Evolutionary conservation across 1,140 invertebrate genomes (phyloP).

Genomic region (Euura saliciscinereae): DNA sequence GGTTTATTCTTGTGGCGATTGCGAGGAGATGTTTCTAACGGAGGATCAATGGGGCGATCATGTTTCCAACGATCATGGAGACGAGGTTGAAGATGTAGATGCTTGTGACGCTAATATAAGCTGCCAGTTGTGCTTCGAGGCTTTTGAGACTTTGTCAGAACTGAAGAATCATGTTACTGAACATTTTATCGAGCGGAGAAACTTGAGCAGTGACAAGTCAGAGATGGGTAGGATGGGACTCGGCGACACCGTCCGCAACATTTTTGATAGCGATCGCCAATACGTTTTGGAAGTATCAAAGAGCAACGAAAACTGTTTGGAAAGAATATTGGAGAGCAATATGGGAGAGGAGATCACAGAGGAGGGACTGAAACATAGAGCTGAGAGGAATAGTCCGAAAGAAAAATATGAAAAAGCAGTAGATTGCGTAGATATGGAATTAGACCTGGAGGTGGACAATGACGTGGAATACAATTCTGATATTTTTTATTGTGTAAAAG

Average conservation of each 20-base stretch:
- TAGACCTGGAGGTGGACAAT: not conserved
- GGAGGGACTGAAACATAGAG: not conserved
- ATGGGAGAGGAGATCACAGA: not conserved
- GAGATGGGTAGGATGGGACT: not conserved
- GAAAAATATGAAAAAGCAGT: not conserved
- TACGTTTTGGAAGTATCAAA: slow-evolving; percentile 7
- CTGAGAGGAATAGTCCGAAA: not conserved
- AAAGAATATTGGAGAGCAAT: not conserved
- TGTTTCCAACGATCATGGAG: slow-evolving; percentile 8
- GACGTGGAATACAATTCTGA: not conserved
- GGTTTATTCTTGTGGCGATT: not conserved
- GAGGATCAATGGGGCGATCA: not conserved
- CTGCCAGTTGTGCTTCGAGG: slow-evolving; percentile 31
- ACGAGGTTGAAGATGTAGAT: slow-evolving; percentile 20
- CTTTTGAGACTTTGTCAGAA: slow-evolving; percentile 22
- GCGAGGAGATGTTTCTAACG: slow-evolving; percentile 7
- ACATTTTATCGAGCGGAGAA: slow-evolving; percentile 21
- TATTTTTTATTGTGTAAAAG: slow-evolving; percentile 5
- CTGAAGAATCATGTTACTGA: slow-evolving; percentile 31
- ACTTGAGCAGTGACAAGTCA: not conserved
- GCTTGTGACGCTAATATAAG: slow-evolving; percentile 16
- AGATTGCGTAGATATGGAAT: not conserved
- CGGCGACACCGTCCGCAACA: not conserved
- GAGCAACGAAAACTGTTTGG: not conserved
- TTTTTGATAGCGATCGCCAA: not conserved